Evolutionary conservation across 2,888 invertebrate genomes (phyloP).

Genomic region (Halocaridina rubra): DNA sequence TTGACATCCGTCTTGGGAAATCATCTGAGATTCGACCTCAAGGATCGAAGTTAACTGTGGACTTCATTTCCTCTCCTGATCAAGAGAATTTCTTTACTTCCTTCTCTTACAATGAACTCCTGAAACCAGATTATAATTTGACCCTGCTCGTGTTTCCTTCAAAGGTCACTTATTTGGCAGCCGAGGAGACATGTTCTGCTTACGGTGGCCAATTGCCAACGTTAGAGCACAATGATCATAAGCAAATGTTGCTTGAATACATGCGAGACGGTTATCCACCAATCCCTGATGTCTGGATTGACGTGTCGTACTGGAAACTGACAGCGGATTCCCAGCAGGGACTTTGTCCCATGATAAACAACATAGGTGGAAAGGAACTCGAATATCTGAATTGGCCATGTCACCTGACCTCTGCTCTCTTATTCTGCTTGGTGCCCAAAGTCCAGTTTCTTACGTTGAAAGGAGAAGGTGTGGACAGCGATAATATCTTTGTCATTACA

Average conservation of each 20-base stretch:
- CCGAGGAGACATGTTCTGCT: neutral
- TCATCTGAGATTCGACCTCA: neutral
- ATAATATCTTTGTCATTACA: neutral
- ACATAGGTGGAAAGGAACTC: neutral
- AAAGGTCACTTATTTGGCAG: neutral
- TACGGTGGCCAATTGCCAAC: neutral
- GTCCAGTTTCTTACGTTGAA: neutral
- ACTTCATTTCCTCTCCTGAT: neutral
- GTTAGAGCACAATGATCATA: neutral
- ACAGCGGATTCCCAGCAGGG: neutral
- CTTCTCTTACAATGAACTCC: neutral
- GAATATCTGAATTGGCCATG: neutral
- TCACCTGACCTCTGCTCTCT: neutral
- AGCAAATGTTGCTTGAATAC: neutral
- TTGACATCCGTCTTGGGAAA: neutral
- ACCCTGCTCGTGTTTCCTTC: neutral
- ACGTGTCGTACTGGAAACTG: neutral
- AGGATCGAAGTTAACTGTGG: neutral
- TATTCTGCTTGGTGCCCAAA: neutral
- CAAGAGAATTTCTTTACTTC: neutral
- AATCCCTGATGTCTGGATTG: neutral
- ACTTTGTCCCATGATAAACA: neutral
- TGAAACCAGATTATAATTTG: neutral
- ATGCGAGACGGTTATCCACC: neutral
- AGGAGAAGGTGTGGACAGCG: neutral